phyloP scores from a whole-genome alignment of 2,888 invertebrate species.

The Drosophila cracens region DNA sequence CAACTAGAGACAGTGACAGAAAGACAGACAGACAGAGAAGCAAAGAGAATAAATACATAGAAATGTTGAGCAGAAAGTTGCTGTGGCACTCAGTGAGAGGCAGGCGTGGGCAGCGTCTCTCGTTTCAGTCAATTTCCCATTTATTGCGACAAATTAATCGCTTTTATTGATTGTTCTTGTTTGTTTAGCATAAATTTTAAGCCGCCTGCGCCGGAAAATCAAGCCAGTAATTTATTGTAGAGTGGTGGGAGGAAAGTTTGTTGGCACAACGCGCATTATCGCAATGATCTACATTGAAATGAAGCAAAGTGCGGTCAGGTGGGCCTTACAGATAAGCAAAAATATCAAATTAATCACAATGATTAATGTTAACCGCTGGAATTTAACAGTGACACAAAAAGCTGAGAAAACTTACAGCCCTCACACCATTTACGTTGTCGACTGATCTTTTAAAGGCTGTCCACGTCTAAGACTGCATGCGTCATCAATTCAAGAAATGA shows the following conservation, averaged over 20 bases:
- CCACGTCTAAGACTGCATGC: constrained; percentile 2
- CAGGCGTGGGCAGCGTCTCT: constrained; percentile 12
- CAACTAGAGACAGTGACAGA: constrained; percentile 7
- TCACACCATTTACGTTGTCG: neutral
- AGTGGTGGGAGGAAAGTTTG: neutral
- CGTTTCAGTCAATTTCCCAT: constrained; percentile 31
- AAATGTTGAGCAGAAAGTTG: constrained; percentile 9
- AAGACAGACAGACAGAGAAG: neutral
- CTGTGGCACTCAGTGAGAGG: neutral
- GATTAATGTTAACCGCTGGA: constrained; percentile 36
- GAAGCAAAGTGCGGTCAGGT: constrained; percentile 29
- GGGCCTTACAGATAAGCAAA: constrained; percentile 39
- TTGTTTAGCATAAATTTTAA: constrained; percentile 58
- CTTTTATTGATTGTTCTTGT: constrained; percentile 60
- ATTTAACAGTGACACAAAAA: neutral
- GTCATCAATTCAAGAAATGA: constrained; percentile 31
- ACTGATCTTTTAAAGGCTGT: constrained; percentile 9
- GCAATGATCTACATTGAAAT: constrained; percentile 23
- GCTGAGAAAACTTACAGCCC: neutral
- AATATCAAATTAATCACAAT: constrained; percentile 43
- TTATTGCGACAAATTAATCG: constrained; percentile 62
- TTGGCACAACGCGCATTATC: constrained; percentile 20
- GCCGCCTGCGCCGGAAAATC: constrained; percentile 33
- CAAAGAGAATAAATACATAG: constrained; percentile 1
- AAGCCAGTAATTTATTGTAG: constrained; percentile 13